These are phyloP conservation scores for Galago senegalensis DNA, from an alignment of 2,797 vertebrate species.

Conservation along the genomic window DNA sequence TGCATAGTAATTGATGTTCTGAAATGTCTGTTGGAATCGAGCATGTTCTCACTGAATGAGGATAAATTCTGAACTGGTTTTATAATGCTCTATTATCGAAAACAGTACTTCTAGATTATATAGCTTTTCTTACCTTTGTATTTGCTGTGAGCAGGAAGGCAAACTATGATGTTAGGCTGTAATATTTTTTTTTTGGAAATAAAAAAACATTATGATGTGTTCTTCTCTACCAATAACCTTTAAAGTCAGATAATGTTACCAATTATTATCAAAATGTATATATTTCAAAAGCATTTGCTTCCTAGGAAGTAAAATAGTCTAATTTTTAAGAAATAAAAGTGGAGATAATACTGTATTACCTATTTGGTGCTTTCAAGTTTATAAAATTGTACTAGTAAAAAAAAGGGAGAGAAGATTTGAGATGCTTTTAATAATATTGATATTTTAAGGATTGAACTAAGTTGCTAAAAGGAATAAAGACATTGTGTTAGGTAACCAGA, in stretches of 20 bases:
- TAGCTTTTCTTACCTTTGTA: constrained; percentile 5
- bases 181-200: constrained; percentile 33
- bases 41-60: not conserved
- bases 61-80: constrained; percentile 29
- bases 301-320: not conserved
- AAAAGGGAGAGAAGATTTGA: constrained; percentile 21
- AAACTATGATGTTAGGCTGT: constrained; percentile 34
- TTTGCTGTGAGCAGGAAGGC: constrained; percentile 17
- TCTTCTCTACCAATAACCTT: not conserved
- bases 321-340: constrained; percentile 42
- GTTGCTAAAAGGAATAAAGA: constrained; percentile 77
- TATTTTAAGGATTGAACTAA: constrained; percentile 73
- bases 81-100: constrained; percentile 10
- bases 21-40: not conserved
- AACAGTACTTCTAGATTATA: not conserved
- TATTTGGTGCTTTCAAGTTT: constrained; percentile 56
- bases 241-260: constrained; percentile 45
- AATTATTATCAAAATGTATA: not conserved
- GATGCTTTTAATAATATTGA: constrained; percentile 59
- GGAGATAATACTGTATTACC: not conserved
- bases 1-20: not conserved
- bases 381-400: not conserved
- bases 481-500: constrained; percentile 67
- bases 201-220: constrained; percentile 35
- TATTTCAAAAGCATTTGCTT: not conserved